phyloP scores from a whole-genome alignment of 1,140 invertebrate genomes.

The Scylla paramamosain region DNA sequence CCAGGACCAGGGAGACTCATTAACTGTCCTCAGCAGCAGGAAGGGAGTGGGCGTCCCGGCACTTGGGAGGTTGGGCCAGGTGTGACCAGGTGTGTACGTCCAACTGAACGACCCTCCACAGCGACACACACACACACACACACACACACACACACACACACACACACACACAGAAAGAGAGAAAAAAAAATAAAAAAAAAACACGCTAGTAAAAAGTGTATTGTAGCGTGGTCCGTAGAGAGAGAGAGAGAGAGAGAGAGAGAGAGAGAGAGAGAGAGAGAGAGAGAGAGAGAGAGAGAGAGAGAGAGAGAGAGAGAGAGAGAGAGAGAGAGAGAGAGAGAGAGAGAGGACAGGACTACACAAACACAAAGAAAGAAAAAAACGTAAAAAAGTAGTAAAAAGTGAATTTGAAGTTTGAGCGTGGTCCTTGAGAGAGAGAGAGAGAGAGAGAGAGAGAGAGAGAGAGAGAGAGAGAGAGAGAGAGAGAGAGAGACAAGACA shows the following conservation, averaged over 20 bases:
- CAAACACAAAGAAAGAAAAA: not conserved
- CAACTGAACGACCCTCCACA: too few species aligned
- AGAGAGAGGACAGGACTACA: not conserved
- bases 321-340: slow-evolving; percentile 35
- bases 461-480: not conserved
- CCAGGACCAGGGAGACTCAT: too few species aligned
- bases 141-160: too few species aligned
- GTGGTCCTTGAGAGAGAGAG: not conserved
- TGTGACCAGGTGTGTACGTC: too few species aligned
- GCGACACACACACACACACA: not conserved
- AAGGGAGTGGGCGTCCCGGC: too few species aligned
- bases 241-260: slow-evolving; percentile 41
- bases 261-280: slow-evolving; percentile 33
- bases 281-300: slow-evolving; percentile 22
- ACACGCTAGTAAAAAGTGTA: too few species aligned
- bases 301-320: slow-evolving; percentile 40
- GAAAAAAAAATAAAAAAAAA: not conserved
- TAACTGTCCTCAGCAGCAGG: too few species aligned
- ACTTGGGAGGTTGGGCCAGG: too few species aligned
- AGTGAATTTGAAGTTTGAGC: too few species aligned
- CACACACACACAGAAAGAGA: not conserved
- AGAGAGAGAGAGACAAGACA: not conserved
- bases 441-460: not conserved
- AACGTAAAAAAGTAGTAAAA: too few species aligned
- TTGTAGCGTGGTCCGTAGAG: too few species aligned